Evolutionary conservation across 2,888 invertebrate genomes (phyloP).

Genomic region (Euspilapteryx auroguttella): DNA sequence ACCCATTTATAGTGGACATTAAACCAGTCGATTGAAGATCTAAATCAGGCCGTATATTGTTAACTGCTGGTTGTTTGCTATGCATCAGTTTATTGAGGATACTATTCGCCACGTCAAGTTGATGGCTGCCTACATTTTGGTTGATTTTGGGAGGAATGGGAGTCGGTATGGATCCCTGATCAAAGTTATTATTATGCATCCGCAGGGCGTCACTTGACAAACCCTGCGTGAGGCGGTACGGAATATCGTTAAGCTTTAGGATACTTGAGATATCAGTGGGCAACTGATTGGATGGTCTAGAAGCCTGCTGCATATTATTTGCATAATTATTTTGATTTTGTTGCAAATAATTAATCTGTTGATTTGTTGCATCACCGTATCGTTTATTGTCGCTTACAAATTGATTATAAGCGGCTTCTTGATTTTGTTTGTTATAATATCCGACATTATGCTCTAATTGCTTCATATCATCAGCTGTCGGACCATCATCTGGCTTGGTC

Average conservation of each 20-base stretch:
- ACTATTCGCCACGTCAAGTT: conserved; percentile 34
- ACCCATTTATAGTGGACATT: conserved; percentile 45
- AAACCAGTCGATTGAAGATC: conserved; percentile 22
- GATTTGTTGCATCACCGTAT: conserved; percentile 18
- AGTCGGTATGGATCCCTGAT: conserved; percentile 28
- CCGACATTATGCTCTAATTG: conserved; percentile 20
- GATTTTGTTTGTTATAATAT: conserved; percentile 21
- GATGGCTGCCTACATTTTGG: conserved; percentile 45
- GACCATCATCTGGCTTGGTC: conserved; percentile 28
- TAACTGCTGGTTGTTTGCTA: conserved; percentile 23
- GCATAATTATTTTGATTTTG: conserved; percentile 21
- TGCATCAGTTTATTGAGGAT: conserved; percentile 31
- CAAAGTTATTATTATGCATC: conserved; percentile 28
- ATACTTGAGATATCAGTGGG: conserved; percentile 25
- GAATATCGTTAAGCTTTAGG: conserved; percentile 41
- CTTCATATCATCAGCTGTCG: conserved; percentile 18
- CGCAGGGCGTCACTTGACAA: conserved; percentile 22
- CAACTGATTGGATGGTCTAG: conserved; percentile 19
- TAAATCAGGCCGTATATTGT: conserved; percentile 28
- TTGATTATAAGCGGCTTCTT: conserved; percentile 20
- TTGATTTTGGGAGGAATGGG: conserved; percentile 35
- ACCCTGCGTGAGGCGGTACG: conserved; percentile 33
- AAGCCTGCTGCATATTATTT: conserved; percentile 23
- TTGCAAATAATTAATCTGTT: conserved; percentile 18
- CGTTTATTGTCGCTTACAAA: conserved; percentile 16